Evolutionary conservation across 2,797 vertebrate species (phyloP), one percentile per base, ranked within the genome.

Genomic region (Triplophysa bombifrons): DNA sequence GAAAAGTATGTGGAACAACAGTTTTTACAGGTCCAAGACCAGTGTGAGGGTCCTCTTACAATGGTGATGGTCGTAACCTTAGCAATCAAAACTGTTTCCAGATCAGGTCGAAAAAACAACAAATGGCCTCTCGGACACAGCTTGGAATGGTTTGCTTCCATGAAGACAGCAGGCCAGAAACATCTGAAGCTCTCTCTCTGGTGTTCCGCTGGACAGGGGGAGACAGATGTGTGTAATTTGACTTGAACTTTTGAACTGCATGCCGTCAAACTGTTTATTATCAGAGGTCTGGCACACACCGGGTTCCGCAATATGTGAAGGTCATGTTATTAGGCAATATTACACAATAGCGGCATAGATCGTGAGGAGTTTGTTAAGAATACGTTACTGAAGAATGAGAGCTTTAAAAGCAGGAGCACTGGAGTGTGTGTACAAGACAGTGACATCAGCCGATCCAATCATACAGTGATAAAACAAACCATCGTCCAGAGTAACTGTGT

Each of bases 151-250:
- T 76, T 78, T 79, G 75, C 78, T 85, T 72, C 70, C 85, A 80
- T 27, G 65, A 71, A 73, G 78, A 74, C 72, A 58, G 78, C 50
- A 13, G 77, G 78, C 82, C 84, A 86, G 84, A 84, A 84, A 86
- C 82, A 82, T 85, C 81, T 80, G 76, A 86, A 64, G 74, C 71
- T 64, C 76, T 70, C 83, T 84, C 82, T 82, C 82, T 84, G 72
- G 80, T 86, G 80, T 78, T 86, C 80, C 60, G 50, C 81, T 82
- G 80, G 82, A 85, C 68, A 70, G 84, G 78, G 80, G 78, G 75
- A 80, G 84, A 84, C 85, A 86, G 84, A 86, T 86, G 85, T 86
- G 75, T 82, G 78, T 83, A 86, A 85, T 86, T 85, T 85, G 82
- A 82, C 68, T 80, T 86, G 85, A 86, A 86, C 85, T 86, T 68